phyloP scores from a whole-genome alignment of 2,797 vertebrate genomes.

The Oreochromis mossambicus region DNA sequence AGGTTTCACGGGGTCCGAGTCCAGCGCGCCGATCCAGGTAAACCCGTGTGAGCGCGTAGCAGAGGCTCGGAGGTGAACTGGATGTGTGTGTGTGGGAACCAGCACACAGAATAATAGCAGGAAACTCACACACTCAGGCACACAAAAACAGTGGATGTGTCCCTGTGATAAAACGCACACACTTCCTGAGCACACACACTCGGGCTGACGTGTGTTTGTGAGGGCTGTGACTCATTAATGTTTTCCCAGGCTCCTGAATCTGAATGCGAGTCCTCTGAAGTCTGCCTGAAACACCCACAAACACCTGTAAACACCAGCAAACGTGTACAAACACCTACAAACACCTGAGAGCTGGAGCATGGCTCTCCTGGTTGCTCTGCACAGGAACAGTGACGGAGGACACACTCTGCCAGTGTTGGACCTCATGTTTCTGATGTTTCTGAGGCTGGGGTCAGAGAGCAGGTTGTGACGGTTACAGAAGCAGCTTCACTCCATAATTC shows the following conservation, averaged over 20 bases:
- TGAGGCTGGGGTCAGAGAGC: neutral
- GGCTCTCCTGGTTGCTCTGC: neutral
- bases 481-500: slow-evolving; percentile 43
- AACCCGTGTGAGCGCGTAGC: neutral
- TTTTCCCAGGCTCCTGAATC: neutral
- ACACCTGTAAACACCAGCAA: rapidly evolving
- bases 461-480: neutral
- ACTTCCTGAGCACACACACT: slow-evolving; percentile 37
- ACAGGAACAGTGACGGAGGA: neutral
- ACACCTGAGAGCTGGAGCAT: neutral
- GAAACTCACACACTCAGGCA: slow-evolving; percentile 82
- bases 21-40: neutral
- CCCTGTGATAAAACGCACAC: slow-evolving; percentile 79
- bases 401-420: neutral
- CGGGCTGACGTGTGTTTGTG: neutral
- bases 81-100: slow-evolving; percentile 74
- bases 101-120: slow-evolving; percentile 83
- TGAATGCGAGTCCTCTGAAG: neutral
- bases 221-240: neutral
- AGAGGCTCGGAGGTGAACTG: neutral
- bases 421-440: neutral
- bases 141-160: slow-evolving; percentile 74
- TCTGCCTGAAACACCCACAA: neutral
- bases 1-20: neutral
- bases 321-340: neutral